Percentiles rank a stretch among this genome's conserved stretches.
Evolutionary conservation across 2,888 invertebrate species (phyloP).

Genomic region (Apomyelois bistriatella): DNA sequence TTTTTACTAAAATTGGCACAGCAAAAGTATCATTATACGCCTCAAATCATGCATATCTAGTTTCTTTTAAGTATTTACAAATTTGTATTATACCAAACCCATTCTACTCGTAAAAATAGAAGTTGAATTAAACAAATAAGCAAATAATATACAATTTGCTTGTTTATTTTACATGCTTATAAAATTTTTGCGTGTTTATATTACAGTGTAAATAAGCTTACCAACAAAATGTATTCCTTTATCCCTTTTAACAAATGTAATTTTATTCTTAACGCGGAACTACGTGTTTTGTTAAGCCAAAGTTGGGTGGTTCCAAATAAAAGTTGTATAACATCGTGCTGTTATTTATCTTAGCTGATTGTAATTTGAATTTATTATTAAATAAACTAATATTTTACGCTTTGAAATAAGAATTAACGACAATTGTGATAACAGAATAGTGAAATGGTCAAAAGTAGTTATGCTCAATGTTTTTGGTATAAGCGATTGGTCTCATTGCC

Average conservation of each 20-base stretch:
- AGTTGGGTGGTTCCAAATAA: constrained; percentile 28
- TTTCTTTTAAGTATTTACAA: too few relatives aligned
- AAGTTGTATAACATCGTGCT: constrained; percentile 30
- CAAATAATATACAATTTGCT: background rate
- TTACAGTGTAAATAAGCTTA: background rate
- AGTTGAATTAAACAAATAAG: background rate
- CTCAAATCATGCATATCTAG: too few relatives aligned
- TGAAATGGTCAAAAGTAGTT: too few relatives aligned
- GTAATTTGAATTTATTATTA: constrained; percentile 25
- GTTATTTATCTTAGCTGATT: constrained; percentile 29
- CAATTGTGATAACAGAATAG: too few relatives aligned
- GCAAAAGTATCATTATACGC: too few relatives aligned
- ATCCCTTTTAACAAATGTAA: constrained; percentile 4
- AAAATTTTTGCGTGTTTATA: background rate
- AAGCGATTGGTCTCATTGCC: too few relatives aligned
- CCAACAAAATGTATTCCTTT: background rate
- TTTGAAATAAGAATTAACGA: too few relatives aligned
- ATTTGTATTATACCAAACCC: background rate
- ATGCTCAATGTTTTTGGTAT: too few relatives aligned
- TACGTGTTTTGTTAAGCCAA: constrained; percentile 3
- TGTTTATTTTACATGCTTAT: background rate
- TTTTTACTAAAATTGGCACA: too few relatives aligned
- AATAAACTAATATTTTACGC: too few relatives aligned
- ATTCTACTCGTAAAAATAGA: background rate
- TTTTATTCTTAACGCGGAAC: constrained; percentile 3